Conservation (phyloP, 1,140 invertebrate species). For the Trichonephila clavata region DNA sequence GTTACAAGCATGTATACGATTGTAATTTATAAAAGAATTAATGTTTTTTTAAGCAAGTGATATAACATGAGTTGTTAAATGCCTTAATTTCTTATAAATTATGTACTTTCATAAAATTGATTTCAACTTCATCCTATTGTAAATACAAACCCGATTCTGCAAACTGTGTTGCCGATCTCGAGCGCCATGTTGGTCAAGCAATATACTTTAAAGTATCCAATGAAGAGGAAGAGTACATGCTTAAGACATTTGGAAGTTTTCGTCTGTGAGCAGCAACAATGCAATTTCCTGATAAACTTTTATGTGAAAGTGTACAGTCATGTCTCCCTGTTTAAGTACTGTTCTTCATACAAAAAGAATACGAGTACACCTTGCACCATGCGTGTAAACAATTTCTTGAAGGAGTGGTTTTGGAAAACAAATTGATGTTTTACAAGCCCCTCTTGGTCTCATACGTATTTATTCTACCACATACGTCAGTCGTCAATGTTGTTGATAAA, state of each 20-base stretch:
- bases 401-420: constrained; percentile 68
- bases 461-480: constrained; percentile 77
- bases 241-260: constrained; percentile 1
- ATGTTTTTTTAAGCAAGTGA: neutral
- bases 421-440: constrained; percentile 66
- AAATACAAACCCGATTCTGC: constrained; percentile 7
- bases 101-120: neutral
- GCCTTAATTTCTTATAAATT: constrained; percentile 36
- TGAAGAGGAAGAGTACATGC: neutral
- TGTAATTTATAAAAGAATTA: neutral
- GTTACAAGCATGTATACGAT: neutral
- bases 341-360: constrained; percentile 55
- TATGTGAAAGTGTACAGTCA: constrained; percentile 67
- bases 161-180: neutral
- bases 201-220: constrained; percentile 25
- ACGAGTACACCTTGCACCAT: constrained; percentile 64
- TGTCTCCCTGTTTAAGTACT: constrained; percentile 67
- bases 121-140: constrained; percentile 8
- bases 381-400: constrained; percentile 64
- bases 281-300: constrained; percentile 40
- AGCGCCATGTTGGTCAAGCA: constrained; percentile 44
- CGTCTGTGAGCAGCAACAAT: constrained; percentile 36
- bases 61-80: neutral
- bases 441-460: constrained; percentile 76
- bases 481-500: constrained; percentile 76